phyloP scores from a whole-genome alignment of 1,140 invertebrate genomes.

The Galleria mellonella region DNA sequence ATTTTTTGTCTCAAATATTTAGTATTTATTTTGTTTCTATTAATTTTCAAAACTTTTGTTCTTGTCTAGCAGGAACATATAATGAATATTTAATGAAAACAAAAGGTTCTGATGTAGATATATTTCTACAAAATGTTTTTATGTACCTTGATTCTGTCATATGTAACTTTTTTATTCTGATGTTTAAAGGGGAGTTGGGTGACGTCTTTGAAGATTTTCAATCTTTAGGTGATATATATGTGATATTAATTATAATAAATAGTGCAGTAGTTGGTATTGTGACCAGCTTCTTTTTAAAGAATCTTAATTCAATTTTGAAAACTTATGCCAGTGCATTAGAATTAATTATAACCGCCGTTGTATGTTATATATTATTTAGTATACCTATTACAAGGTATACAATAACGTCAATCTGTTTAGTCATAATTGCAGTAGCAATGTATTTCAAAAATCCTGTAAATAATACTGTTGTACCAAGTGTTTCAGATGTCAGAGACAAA shows the following conservation, averaged over 20 bases:
- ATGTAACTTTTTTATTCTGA: constrained; percentile 86
- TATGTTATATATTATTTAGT: constrained; percentile 92
- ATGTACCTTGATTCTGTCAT: constrained; percentile 97
- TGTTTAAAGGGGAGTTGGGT: constrained; percentile 78
- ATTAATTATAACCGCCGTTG: constrained; percentile 91
- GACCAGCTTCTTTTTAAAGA: constrained; percentile 94
- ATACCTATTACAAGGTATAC: constrained; percentile 92
- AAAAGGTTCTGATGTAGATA: constrained; percentile 86
- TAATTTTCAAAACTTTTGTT: constrained; percentile 90
- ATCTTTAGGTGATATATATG: constrained; percentile 79
- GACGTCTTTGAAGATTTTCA: constrained; percentile 78
- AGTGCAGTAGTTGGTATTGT: constrained; percentile 94
- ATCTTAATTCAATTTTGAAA: constrained; percentile 96
- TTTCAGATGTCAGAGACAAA: constrained; percentile 32
- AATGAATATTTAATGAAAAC: constrained; percentile 96
- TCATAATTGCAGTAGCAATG: constrained; percentile 87
- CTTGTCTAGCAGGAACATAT: constrained; percentile 96
- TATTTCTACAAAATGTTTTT: constrained; percentile 96
- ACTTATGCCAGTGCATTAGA: constrained; percentile 97
- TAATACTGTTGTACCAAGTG: constrained; percentile 63
- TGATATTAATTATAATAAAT: constrained; percentile 90
- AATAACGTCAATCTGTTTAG: constrained; percentile 86
- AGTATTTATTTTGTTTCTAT: constrained; percentile 85
- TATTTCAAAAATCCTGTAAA: constrained; percentile 94
- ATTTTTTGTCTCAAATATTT: constrained; percentile 70